Evolutionary conservation across 1,140 invertebrate genomes (phyloP).

Genomic region (Brachionus sp.): DNA sequence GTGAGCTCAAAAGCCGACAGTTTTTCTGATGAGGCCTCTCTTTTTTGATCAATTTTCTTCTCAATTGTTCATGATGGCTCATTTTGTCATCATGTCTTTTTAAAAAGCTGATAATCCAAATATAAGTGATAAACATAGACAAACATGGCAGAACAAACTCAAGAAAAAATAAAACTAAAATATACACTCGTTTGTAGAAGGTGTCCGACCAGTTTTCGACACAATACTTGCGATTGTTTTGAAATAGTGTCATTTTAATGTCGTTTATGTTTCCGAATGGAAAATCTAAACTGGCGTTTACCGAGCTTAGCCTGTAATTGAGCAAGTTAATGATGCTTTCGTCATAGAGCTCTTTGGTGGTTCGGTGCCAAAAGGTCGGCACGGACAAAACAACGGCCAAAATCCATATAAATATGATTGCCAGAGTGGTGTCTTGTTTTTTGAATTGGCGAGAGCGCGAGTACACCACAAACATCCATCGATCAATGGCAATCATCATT

Average conservation of each 20-base stretch:
- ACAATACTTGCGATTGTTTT: conserved; percentile 45
- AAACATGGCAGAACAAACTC: conserved; percentile 47
- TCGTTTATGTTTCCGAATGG: not conserved
- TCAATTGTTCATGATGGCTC: conserved; percentile 33
- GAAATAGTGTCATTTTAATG: not conserved
- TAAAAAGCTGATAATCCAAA: conserved; percentile 46
- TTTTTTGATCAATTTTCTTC: conserved; percentile 43
- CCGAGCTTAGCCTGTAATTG: not conserved
- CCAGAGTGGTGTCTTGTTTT: not conserved
- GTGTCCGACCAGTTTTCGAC: conserved; percentile 47
- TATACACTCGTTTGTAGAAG: conserved; percentile 46
- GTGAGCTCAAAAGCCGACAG: conserved; percentile 51
- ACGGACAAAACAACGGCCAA: not conserved
- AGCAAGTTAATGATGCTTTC: not conserved
- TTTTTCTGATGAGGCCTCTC: conserved; percentile 48
- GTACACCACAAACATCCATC: conserved; percentile 41
- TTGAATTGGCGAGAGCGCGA: conserved; percentile 20
- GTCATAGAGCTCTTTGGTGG: conserved; percentile 15
- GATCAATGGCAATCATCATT: conserved; percentile 43
- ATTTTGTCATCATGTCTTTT: conserved; percentile 41
- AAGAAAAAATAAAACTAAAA: conserved; percentile 42
- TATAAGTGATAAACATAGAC: conserved; percentile 47
- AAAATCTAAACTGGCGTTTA: not conserved
- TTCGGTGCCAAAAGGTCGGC: conserved; percentile 26
- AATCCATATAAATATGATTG: conserved; percentile 18